These are phyloP conservation scores for Sebastes alutus DNA, from an alignment of 2,797 vertebrate genomes.

Conservation along the genomic window DNA sequence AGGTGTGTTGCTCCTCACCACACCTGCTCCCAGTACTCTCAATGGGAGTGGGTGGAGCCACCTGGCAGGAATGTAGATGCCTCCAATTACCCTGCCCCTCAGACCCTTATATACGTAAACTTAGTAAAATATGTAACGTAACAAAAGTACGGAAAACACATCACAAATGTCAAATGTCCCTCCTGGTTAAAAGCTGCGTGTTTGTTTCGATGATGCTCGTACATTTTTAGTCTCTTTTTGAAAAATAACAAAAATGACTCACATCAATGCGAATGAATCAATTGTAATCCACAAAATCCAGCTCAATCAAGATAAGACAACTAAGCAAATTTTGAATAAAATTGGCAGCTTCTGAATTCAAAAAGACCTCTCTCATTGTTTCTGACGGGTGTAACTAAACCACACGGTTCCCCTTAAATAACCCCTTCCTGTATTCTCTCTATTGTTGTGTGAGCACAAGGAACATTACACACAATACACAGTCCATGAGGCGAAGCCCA, in stretches of 20 bases:
- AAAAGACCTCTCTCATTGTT: background rate
- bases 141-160: no score
- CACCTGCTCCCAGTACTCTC: no score
- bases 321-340: background rate
- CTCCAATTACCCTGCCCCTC: no score
- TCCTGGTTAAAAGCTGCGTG: no score
- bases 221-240: background rate
- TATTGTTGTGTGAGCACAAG: slow-evolving; percentile 1
- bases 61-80: no score
- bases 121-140: no score
- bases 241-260: background rate
- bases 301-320: background rate
- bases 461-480: background rate
- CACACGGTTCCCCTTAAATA: background rate
- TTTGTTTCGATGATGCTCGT: background rate
- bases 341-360: background rate
- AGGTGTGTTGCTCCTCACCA: no score
- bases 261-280: background rate
- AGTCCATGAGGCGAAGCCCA: background rate
- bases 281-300: background rate
- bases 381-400: background rate
- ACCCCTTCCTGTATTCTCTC: background rate
- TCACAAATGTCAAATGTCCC: no score
- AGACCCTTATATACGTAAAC: no score
- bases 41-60: no score